These are phyloP conservation scores for Leptinotarsa tumamoca DNA, from an alignment of 2,888 invertebrate species.

Conservation along the genomic window DNA sequence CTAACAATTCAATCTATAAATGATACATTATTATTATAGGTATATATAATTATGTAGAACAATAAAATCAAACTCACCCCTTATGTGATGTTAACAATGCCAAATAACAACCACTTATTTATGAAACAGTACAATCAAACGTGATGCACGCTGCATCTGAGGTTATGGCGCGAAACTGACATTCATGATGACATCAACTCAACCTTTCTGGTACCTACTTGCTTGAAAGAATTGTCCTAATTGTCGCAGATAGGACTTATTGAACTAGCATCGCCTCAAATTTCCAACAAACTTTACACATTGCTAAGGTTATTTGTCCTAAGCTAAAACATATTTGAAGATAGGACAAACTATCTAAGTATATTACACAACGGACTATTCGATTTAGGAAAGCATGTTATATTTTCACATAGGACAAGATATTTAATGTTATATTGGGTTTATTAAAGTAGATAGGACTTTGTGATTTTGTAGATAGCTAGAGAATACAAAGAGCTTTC, in stretches of 20 bases:
- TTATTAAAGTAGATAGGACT: background rate
- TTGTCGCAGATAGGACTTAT: slow-evolving; percentile 4
- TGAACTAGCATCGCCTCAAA: slow-evolving; percentile 1
- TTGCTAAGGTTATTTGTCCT: background rate
- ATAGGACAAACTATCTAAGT: background rate
- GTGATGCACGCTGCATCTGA: background rate
- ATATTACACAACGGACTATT: background rate
- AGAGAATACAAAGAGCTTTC: slow-evolving; percentile 3
- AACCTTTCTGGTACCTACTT: background rate
- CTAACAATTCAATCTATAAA: too few species aligned
- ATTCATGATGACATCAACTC: background rate
- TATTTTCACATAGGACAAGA: background rate
- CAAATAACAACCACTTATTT: background rate
- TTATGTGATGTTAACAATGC: background rate
- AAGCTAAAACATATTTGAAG: background rate
- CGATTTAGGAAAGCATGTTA: background rate
- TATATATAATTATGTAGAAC: background rate
- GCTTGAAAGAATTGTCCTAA: background rate
- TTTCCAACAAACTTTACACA: background rate
- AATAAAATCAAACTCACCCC: background rate
- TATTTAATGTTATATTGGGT: background rate
- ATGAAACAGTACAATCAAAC: slow-evolving; percentile 1
- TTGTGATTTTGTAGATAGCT: background rate
- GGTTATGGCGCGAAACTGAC: background rate
- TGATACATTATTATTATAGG: background rate